Conservation (phyloP, 1,140 invertebrate genomes). For the Drosophila ambigua region DNA sequence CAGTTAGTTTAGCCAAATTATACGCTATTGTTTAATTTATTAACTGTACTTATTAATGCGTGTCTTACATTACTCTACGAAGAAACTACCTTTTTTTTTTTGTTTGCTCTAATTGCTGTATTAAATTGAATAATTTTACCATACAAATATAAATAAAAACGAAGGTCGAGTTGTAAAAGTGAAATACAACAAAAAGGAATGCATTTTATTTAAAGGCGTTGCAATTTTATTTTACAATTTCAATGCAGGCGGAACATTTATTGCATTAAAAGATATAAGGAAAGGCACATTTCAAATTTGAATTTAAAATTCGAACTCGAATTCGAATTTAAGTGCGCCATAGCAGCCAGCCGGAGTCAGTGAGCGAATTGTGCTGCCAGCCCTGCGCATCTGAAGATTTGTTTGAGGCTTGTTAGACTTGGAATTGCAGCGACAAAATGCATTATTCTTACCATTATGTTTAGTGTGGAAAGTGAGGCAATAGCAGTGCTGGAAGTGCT, state of each 20-base stretch:
- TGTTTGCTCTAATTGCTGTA: slow-evolving; percentile 59
- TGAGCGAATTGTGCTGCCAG: background rate
- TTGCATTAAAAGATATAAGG: too few species aligned
- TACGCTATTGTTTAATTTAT: slow-evolving; percentile 77
- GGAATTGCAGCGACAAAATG: slow-evolving; percentile 21
- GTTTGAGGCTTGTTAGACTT: slow-evolving; percentile 14
- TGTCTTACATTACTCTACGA: slow-evolving; percentile 31
- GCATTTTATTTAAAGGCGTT: background rate
- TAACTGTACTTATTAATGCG: slow-evolving; percentile 78
- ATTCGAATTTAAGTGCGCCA: background rate
- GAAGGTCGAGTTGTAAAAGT: slow-evolving; percentile 59
- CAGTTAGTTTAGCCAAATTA: slow-evolving; percentile 61
- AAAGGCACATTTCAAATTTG: background rate
- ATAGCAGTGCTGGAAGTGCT: too few species aligned
- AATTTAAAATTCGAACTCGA: too few species aligned
- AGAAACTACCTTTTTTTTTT: slow-evolving; percentile 35
- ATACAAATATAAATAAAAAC: slow-evolving; percentile 66
- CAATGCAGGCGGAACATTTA: too few species aligned
- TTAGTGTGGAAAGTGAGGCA: too few species aligned
- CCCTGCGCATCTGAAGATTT: background rate
- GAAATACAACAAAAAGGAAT: background rate
- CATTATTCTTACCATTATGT: slow-evolving; percentile 31
- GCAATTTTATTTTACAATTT: background rate
- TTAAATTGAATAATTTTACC: slow-evolving; percentile 69
- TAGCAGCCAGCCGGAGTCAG: background rate